These are phyloP conservation scores for Atractosteus spatula DNA, from an alignment of 2,113 vertebrate species.

Conservation along the genomic window DNA sequence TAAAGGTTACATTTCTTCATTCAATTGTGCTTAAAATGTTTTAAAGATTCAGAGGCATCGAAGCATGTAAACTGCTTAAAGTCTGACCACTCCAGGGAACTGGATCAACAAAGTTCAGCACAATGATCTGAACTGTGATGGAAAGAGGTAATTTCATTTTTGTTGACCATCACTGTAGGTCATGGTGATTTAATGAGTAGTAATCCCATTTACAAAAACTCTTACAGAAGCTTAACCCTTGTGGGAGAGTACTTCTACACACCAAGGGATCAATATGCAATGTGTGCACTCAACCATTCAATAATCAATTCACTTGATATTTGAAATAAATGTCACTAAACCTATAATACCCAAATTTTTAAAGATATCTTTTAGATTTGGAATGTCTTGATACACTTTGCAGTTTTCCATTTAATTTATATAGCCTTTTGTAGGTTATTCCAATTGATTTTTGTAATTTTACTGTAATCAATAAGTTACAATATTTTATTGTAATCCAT, in stretches of 20 bases:
- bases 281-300: conserved; percentile 61
- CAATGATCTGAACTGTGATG: conserved; percentile 52
- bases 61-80: conserved; percentile 36
- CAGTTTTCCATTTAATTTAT: not conserved
- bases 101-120: conserved; percentile 35
- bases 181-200: conserved; percentile 66
- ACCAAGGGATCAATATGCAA: conserved; percentile 64
- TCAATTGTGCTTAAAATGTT: not conserved
- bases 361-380: conserved; percentile 43
- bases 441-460: too few species aligned
- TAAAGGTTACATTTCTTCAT: conserved; percentile 2
- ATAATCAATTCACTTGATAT: conserved; percentile 70
- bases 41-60: conserved; percentile 35
- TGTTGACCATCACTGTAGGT: conserved; percentile 58
- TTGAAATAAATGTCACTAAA: conserved; percentile 62
- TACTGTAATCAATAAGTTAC: not conserved
- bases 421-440: not conserved
- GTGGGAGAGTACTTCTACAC: conserved; percentile 55
- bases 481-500: not conserved
- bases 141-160: conserved; percentile 53
- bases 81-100: conserved; percentile 29
- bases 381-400: not conserved
- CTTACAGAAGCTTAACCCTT: conserved; percentile 51
- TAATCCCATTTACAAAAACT: conserved; percentile 62
- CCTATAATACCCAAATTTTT: conserved; percentile 50